Evolutionary conservation across 2,113 vertebrate species (phyloP).

Genomic region (Grammomys dolichurus): DNA sequence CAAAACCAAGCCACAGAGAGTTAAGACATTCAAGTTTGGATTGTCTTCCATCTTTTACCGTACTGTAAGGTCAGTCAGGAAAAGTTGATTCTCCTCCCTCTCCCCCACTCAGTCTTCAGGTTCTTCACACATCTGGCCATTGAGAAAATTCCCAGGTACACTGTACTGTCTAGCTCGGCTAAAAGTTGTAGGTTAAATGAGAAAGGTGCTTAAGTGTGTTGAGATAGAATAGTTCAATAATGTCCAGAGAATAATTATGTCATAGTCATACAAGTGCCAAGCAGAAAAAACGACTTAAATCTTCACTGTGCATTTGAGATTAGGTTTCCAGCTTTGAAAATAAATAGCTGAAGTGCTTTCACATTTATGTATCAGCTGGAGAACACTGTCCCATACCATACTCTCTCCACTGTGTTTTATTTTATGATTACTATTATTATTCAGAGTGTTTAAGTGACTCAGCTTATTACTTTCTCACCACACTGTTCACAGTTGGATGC

Average conservation of each 20-base stretch:
- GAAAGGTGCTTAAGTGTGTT: constrained; percentile 59
- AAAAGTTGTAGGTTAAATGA: constrained; percentile 39
- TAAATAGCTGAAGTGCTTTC: constrained; percentile 80
- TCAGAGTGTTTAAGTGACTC: constrained; percentile 88
- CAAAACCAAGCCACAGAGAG: background rate
- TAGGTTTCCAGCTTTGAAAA: constrained; percentile 83
- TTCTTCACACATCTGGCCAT: background rate
- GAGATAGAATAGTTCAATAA: constrained; percentile 69
- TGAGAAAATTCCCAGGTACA: background rate
- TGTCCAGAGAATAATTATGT: constrained; percentile 60
- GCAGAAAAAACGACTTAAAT: constrained; percentile 75
- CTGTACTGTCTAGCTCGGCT: background rate
- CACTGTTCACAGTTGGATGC: constrained; percentile 85
- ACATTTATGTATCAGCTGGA: constrained; percentile 86
- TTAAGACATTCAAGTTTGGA: constrained; percentile 7
- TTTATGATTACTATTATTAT: constrained; percentile 84
- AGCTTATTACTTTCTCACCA: constrained; percentile 86
- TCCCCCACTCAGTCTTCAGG: background rate
- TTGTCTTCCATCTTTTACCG: background rate
- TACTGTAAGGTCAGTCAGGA: background rate
- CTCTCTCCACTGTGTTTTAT: constrained; percentile 65
- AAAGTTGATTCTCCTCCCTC: background rate
- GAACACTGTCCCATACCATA: constrained; percentile 81
- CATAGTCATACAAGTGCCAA: constrained; percentile 68
- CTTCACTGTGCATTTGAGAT: constrained; percentile 78